These are phyloP conservation scores for Helobdella robusta DNA, from an alignment of 2,888 invertebrate species.

Conservation along the genomic window DNA sequence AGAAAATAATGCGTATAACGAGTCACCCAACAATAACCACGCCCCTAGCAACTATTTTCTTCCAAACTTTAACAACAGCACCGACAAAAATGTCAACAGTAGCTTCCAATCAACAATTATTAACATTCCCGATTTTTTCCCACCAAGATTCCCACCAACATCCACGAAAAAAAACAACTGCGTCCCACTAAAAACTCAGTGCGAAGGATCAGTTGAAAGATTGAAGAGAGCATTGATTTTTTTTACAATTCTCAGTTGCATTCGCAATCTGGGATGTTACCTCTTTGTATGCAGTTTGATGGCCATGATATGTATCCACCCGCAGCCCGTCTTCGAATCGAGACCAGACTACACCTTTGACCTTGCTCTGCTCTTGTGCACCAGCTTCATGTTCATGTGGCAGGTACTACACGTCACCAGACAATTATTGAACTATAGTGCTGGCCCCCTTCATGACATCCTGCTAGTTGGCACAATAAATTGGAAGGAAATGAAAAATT, in stretches of 20 bases:
- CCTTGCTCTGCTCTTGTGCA: background rate
- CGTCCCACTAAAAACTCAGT: background rate
- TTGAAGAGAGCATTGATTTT: slow-evolving; percentile 1
- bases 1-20: too few relatives aligned
- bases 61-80: too few relatives aligned
- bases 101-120: too few relatives aligned
- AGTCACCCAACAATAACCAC: too few relatives aligned
- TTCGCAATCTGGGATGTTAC: slow-evolving; percentile 11
- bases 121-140: too few relatives aligned
- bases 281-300: slow-evolving; percentile 5
- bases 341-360: slow-evolving; percentile 10
- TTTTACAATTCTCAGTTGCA: slow-evolving; percentile 1
- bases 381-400: background rate
- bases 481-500: background rate
- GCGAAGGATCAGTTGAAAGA: background rate
- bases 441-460: background rate
- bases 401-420: background rate
- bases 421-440: background rate
- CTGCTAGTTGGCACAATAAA: background rate
- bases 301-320: slow-evolving; percentile 5
- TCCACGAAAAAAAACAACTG: background rate
- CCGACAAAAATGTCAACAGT: too few relatives aligned
- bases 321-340: slow-evolving; percentile 1
- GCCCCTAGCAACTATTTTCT: too few relatives aligned
- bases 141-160: too few relatives aligned